Evolutionary conservation across 2,113 vertebrate species (phyloP).

Genomic region (Halichoeres trimaculatus): DNA sequence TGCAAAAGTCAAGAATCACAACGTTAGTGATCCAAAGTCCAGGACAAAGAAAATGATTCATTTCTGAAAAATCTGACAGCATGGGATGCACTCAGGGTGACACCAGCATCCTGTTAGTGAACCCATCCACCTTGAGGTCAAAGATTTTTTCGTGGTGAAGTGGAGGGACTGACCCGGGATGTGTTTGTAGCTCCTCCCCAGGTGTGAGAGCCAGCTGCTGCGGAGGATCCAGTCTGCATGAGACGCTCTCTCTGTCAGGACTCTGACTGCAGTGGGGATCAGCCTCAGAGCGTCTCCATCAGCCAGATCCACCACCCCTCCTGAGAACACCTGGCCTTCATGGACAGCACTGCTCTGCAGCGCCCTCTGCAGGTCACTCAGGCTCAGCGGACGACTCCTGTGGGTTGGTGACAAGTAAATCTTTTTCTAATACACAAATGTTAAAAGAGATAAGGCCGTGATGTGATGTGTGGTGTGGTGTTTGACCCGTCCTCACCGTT

Average conservation of each 20-base stretch:
- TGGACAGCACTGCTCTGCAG: conserved; percentile 84
- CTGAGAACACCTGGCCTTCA: conserved; percentile 85
- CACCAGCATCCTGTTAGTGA: no score
- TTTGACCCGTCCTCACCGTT: conserved; percentile 78
- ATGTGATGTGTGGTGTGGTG: no score
- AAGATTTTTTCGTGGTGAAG: not conserved
- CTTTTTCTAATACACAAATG: not conserved
- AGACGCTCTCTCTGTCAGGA: conserved; percentile 89
- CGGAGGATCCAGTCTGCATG: conserved; percentile 94
- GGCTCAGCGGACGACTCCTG: conserved; percentile 89
- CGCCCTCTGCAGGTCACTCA: conserved; percentile 88
- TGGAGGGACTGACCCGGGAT: conserved; percentile 72
- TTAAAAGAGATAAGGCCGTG: no score
- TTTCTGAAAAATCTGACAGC: no score
- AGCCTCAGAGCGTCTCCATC: conserved; percentile 84
- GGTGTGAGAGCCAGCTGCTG: conserved; percentile 91
- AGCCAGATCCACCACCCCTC: conserved; percentile 70
- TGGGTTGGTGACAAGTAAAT: conserved; percentile 15
- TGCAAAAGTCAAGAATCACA: conserved; percentile 59
- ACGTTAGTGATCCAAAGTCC: not conserved
- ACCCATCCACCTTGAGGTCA: no score
- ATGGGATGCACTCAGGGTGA: no score
- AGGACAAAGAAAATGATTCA: no score
- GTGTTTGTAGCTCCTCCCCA: conserved; percentile 85
- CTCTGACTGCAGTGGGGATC: conserved; percentile 86